These are phyloP conservation scores for Microtus richardsoni DNA, from an alignment of 2,113 vertebrate genomes.

Conservation along the genomic window DNA sequence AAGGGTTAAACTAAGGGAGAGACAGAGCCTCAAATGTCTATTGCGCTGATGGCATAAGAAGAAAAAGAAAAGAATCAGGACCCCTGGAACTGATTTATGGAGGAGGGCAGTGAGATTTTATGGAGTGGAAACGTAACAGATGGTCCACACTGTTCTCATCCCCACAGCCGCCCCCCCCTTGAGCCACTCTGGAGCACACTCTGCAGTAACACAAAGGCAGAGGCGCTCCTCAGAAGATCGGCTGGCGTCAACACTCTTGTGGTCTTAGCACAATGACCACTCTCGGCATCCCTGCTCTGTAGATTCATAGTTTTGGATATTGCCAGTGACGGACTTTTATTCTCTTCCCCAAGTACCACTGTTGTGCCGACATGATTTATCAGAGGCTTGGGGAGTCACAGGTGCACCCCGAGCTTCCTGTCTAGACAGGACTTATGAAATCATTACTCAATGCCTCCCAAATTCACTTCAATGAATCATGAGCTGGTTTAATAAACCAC, in stretches of 20 bases:
- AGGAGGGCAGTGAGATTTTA: slow-evolving; percentile 53
- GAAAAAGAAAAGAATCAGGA: not conserved
- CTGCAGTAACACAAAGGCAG: not conserved
- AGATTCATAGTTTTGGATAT: slow-evolving; percentile 25
- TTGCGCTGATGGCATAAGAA: not conserved
- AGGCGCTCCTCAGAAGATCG: not conserved
- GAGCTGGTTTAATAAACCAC: slow-evolving; percentile 21
- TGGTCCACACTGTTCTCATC: slow-evolving; percentile 34
- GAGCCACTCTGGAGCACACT: slow-evolving; percentile 1
- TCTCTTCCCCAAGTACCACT: slow-evolving; percentile 9
- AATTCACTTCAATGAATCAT: slow-evolving; percentile 53
- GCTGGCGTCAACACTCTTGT: not conserved
- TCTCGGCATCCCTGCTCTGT: not conserved
- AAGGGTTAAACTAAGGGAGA: not conserved
- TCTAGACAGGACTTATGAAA: slow-evolving; percentile 68
- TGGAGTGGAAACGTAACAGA: slow-evolving; percentile 66
- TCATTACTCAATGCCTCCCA: slow-evolving; percentile 43
- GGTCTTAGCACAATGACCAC: not conserved
- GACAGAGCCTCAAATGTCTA: not conserved
- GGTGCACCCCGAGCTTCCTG: slow-evolving; percentile 53
- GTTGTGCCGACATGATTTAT: slow-evolving; percentile 10
- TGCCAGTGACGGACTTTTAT: not conserved
- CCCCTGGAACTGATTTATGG: slow-evolving; percentile 63
- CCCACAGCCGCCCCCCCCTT: not conserved
- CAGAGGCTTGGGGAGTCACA: slow-evolving; percentile 40